phyloP scores from a whole-genome alignment of 2,113 vertebrate species.

The Cranoglanis bouderius region DNA sequence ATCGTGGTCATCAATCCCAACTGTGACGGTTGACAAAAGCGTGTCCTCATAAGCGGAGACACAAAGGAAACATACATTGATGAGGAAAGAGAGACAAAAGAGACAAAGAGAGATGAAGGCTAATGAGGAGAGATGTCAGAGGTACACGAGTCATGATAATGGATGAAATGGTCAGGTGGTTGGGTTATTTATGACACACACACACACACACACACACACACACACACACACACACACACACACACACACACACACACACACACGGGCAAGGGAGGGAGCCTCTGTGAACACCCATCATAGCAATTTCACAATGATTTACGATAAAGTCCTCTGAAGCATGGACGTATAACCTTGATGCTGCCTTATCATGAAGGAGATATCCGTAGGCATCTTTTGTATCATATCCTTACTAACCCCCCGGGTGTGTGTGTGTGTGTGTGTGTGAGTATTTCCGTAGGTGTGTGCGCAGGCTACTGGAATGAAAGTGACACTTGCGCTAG shows the following conservation, averaged over 20 bases:
- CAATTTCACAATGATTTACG: slow-evolving; percentile 75
- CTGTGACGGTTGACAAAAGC: slow-evolving; percentile 36
- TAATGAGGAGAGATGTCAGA: slow-evolving; percentile 54
- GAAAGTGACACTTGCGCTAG: slow-evolving; percentile 64
- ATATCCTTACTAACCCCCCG: slow-evolving; percentile 50
- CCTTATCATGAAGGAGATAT: slow-evolving; percentile 70
- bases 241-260: too few species aligned
- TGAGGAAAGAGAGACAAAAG: slow-evolving; percentile 17
- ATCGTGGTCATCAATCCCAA: slow-evolving; percentile 40
- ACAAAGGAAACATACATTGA: slow-evolving; percentile 49
- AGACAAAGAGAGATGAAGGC: slow-evolving; percentile 27
- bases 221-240: not conserved
- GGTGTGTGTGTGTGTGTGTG: slow-evolving; percentile 29
- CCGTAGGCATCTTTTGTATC: slow-evolving; percentile 68
- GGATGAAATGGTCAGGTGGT: slow-evolving; percentile 66
- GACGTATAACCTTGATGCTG: slow-evolving; percentile 74
- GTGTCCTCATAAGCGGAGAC: slow-evolving; percentile 27
- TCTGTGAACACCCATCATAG: slow-evolving; percentile 71
- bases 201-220: slow-evolving; percentile 18
- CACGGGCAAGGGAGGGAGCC: slow-evolving; percentile 43
- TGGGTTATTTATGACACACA: slow-evolving; percentile 70
- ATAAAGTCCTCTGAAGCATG: slow-evolving; percentile 60
- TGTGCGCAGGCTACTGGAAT: slow-evolving; percentile 48
- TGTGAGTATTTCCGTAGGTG: slow-evolving; percentile 23
- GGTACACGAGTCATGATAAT: slow-evolving; percentile 60